Percentiles rank a stretch among this genome's conserved stretches.
Evolutionary conservation across 2,113 vertebrate genomes (phyloP).

Genomic region (Rafetus swinhoei): DNA sequence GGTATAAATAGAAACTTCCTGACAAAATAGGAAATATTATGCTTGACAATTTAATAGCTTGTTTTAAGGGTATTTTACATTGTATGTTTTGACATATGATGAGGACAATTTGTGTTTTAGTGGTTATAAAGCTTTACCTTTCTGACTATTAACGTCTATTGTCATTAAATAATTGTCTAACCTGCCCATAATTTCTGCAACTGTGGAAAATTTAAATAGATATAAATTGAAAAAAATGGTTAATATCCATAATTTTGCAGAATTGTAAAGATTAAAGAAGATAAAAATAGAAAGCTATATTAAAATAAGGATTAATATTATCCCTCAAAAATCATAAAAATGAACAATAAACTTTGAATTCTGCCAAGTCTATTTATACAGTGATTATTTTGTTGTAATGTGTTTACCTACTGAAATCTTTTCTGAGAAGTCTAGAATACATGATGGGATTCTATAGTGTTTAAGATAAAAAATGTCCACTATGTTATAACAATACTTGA

Average conservation of each 20-base stretch:
- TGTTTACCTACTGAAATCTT: conserved; percentile 6
- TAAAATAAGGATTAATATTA: not conserved
- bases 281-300: not conserved
- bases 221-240: not conserved
- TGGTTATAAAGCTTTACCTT: not conserved
- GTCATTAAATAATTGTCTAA: not conserved
- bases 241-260: too few species aligned
- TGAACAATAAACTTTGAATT: not conserved
- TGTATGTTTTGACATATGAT: not conserved
- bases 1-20: not conserved
- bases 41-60: not conserved
- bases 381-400: not conserved
- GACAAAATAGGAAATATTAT: not conserved
- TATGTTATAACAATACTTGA: not conserved
- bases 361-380: not conserved
- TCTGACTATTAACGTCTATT: not conserved
- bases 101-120: not conserved
- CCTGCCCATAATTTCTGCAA: not conserved
- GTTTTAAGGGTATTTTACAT: not conserved
- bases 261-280: not conserved
- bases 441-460: not conserved
- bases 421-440: not conserved
- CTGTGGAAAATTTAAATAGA: not conserved
- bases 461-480: not conserved
- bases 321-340: not conserved